Base-by-base conservation (phyloP, 2,797 vertebrate species). In the Mareca strepera region DNA sequence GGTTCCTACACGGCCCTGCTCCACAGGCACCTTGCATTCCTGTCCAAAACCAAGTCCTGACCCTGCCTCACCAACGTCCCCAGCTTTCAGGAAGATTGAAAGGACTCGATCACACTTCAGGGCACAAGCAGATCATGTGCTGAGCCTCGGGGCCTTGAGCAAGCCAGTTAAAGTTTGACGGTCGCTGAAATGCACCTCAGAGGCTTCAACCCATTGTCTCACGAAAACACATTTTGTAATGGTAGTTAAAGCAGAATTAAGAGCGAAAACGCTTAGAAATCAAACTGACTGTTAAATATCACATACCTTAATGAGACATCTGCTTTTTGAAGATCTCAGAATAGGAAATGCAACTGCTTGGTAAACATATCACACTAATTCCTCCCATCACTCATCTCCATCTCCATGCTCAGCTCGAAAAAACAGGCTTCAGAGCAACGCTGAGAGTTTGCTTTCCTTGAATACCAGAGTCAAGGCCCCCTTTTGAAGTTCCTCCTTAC, bases 291-390 rank as follows among this genome's bases (percentile, higher is more conserved):
- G 82, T 3, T 90, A 83, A 46, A 1, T 6, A 86, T 7, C 86
- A 21, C 64, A 58, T 3, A 91, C 82, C 89, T 87, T 41, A 23
- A 18, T 4, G 37, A 92, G 89, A n/a, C 91, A 70, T 81, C 87
- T 82, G 87, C 91, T 76, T 86, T 72, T 4, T 12, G 20, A 41
- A 73, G 39, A 44, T 2, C 82, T 15, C 79, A 1, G 39, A 69
- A 23, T 3, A 81, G 69, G 63, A 81, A 86, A 66, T 3, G 13
- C 82, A 59, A n/a, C 20, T 46, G 80, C 92, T 94, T 28, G 79
- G 60, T n/a, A 86, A 92, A 93, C 93, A 92, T 74, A 66, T 43
- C 86, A 59, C 3, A 0, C 85, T 90, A 22, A 88, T 94, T 83
- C 60, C 82, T 90, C 76, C 82, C 80, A 70, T 84, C 88, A 56